Evolutionary conservation across 2,797 vertebrate genomes (phyloP).

Genomic region (Simalia tracyae): DNA sequence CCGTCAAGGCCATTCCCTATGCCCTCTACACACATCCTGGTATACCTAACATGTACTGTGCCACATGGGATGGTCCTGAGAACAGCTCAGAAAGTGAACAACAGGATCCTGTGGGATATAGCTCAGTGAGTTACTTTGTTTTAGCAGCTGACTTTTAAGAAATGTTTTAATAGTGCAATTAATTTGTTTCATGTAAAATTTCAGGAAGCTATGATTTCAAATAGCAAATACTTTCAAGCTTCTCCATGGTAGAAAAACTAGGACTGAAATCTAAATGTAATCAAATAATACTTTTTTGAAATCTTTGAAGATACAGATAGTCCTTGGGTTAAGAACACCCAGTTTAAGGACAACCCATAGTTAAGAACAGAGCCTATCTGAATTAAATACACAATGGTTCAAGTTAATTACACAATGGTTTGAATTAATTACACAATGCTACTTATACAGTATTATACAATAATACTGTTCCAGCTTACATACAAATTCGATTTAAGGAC

Average conservation of each 20-base stretch:
- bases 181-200: not conserved
- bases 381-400: too few species aligned
- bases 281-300: not conserved
- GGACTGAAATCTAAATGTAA: not conserved
- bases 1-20: not conserved
- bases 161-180: not conserved
- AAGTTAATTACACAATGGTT: too few species aligned
- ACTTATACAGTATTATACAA: too few species aligned
- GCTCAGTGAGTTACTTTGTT: not conserved
- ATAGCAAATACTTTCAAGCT: not conserved
- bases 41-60: not conserved
- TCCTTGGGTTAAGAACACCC: too few species aligned
- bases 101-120: not conserved
- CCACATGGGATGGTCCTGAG: not conserved
- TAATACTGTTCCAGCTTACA: too few species aligned
- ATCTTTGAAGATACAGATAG: not conserved
- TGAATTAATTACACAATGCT: too few species aligned
- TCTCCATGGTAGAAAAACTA: not conserved
- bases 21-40: not conserved
- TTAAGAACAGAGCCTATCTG: too few species aligned
- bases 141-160: not conserved
- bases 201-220: not conserved
- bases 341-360: too few species aligned
- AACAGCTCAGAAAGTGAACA: not conserved
- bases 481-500: too few species aligned